Base-by-base conservation (phyloP, 2,888 invertebrate genomes). In the Callyntrura sp. region DNA sequence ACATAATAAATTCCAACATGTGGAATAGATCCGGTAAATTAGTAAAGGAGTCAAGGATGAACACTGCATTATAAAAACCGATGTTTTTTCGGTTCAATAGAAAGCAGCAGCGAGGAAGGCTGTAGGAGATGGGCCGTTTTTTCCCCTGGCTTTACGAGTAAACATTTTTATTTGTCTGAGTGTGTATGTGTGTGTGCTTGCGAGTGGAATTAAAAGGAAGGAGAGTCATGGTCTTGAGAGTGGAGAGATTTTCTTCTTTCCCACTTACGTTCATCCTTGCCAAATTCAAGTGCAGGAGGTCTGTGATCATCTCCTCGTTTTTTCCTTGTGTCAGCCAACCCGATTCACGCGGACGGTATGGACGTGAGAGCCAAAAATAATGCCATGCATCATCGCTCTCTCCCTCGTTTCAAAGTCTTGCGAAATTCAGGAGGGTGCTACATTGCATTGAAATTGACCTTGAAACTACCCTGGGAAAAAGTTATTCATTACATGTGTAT, bases 181-280 rank as follows among this genome's bases (percentile, higher is more conserved):
- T 9, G 23, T 25, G 65, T n/a, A 55, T 12, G 55, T 12, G n/a
- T 12, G 25, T 1, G 65, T 5, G 65, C 2, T 25, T 65, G 35
- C 6, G 73, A 48, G 48, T 4, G 20, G 45, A 73, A 45, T 43
- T 20, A n/a, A 8, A 43, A 55, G 11, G 11, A 12, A n/a, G 14
- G 25, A 51, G 48, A 76, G 73, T 73, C 73, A 76, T 55, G 55
- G 76, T 82, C 84, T 70, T 84, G 70, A 51, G 55, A 84, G 84
- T n/a, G n/a, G n/a, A n/a, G n/a, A n/a, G n/a, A n/a, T n/a, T n/a
- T n/a, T n/a, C n/a, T n/a, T n/a, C n/a, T n/a, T n/a, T n/a, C n/a
- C n/a, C n/a, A n/a, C n/a, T n/a, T 35, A 35, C 55, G 35, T 55
- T 76, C 76, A 76, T 82, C 84, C 35, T 84, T 70, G 68, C 35